Base-by-base conservation (phyloP, 2,888 invertebrate genomes). In the Mantis religiosa region DNA sequence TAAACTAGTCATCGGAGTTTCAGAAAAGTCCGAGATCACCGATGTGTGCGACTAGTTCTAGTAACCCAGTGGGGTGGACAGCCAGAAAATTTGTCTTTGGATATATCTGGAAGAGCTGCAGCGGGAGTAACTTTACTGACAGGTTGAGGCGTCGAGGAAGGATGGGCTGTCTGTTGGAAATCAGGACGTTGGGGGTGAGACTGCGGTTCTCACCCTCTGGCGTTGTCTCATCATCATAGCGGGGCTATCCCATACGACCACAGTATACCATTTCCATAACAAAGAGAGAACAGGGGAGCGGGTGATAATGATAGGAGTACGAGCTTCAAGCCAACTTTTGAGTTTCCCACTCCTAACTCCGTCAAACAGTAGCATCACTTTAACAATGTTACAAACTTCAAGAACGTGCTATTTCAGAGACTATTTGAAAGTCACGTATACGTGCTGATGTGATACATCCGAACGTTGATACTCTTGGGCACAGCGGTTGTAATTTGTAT, bases 191-290 rank as follows among this genome's bases (percentile, higher is more conserved):
- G 25, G 54, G 54, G 54, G 54, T 71, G 54, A 71, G 54, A 71
- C 54, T 71, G 54, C 25, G 54, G 54, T 71, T 71, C 54, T 71
- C 54, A 71, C 54, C 54, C 54, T 71, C 54, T 71, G 54, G 54
- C 54, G 15, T 71, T 71, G 54, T 71, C 54, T 71, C 54, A 71
- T 71, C 54, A 71, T 71, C 54, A 25, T 71, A 25, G 54, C 54
- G 25, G 54, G 54, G 20, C 54, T 71, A 71, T 20, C 54, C 54
- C 54, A 20, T 71, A 20, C 54, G 54, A 25, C 54, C 54, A 71
- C 54, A 71, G 54, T 20, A 25, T 71, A 20, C 82, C n/a, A 87
- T 87, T 87, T 87, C 87, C 87, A 87, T 87, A 87, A 87, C 82
- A 87, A 87, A 87, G 87, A 28, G 25, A 15, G n/a, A 34, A 25